Evolutionary conservation across 2,888 invertebrate species (phyloP), one percentile per base, ranked within the genome.

Genomic region (Aporophyla nigra): DNA sequence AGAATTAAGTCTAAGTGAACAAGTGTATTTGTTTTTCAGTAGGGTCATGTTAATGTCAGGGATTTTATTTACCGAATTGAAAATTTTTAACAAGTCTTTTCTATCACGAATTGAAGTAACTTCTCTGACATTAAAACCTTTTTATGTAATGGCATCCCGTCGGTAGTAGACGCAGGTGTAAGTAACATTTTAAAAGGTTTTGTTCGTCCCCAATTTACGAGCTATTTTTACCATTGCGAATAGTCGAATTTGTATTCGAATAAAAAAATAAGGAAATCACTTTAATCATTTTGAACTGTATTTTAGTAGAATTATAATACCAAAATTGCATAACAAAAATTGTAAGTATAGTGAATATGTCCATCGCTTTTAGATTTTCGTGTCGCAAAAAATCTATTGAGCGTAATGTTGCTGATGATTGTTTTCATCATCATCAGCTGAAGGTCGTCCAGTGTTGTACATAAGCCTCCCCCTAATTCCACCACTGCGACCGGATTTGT

Each of bases 141-240:
- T 76, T 59, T n/a, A 33, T 56, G 33, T 54, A 58, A 65, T 51
- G 70, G n/a, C 16, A n/a, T 0, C 40, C 27, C 40, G n/a, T 66
- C 14, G 21, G 9, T 43, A 49, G 9, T 10, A 21, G 49, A 24
- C 33, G 43, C 54, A 56, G 68, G 12, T 78, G 27, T 69, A 10
- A 40, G 78, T 79, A 33, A 76, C 24, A 40, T 53, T 76, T 71
- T 14, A 24, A 76, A 78, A 70, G 49, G 78, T 53, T 70, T 43
- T 53, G 1, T n/a, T 6, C 10, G 43, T 46, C 27, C 51, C 40
- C 56, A 67, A 78, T 62, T 58, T 43, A 58, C 21, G 6, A 27
- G 24, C 21, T 67, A 65, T 69, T 78, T 70, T 62, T 62, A 56
- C 27, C 27, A 14, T n/a, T 56, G n/a, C 49, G 7, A 63, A 51